Evolutionary conservation across 2,888 invertebrate species (phyloP).

Genomic region (Drosophila hamatofila): DNA sequence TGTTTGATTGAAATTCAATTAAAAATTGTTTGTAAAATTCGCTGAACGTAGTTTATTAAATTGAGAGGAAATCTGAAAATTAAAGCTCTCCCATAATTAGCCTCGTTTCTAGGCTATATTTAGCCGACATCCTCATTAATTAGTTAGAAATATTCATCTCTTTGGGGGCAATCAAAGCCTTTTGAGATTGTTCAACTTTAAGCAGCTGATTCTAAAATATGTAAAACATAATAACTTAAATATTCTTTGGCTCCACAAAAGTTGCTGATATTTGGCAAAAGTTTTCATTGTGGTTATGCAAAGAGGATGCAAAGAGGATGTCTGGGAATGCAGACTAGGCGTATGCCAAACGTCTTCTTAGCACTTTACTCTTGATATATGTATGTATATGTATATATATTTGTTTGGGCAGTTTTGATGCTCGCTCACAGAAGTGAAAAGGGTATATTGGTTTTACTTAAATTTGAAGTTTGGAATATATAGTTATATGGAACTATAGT

Average conservation of each 20-base stretch:
- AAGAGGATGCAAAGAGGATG: slow-evolving; percentile 24
- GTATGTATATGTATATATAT: background rate
- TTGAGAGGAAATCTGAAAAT: slow-evolving; percentile 1
- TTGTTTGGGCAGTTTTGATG: slow-evolving; percentile 5
- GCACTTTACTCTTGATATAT: background rate
- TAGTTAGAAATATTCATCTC: background rate
- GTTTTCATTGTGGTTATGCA: slow-evolving; percentile 45
- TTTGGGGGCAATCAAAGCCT: background rate
- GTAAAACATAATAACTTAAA: slow-evolving; percentile 14
- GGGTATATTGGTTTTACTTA: background rate
- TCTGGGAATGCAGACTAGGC: slow-evolving; percentile 61
- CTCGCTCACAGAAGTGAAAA: background rate
- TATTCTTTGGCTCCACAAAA: slow-evolving; percentile 22
- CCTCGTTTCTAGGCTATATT: background rate
- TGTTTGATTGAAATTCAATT: slow-evolving; percentile 34
- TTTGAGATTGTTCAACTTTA: background rate
- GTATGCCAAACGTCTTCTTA: slow-evolving; percentile 9
- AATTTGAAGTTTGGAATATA: no score
- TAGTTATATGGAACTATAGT: no score
- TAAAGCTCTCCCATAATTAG: background rate
- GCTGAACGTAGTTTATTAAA: slow-evolving; percentile 8
- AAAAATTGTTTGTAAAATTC: slow-evolving; percentile 37
- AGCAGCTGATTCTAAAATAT: background rate
- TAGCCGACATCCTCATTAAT: background rate
- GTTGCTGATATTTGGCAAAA: slow-evolving; percentile 44